Conservation (phyloP, 2,797 vertebrate genomes). For the Podarcis siculus region DNA sequence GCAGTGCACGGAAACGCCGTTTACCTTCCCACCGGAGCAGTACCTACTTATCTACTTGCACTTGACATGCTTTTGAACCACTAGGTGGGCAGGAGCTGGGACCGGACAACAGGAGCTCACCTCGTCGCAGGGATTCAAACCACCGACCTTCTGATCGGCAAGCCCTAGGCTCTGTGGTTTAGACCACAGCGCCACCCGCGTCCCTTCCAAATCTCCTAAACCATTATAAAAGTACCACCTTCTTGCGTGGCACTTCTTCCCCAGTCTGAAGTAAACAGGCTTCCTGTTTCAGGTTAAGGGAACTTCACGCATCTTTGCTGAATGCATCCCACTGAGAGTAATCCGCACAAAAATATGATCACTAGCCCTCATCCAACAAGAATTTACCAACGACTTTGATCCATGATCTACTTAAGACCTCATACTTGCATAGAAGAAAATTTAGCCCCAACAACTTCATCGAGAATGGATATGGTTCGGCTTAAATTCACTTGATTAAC, state of each 20-base stretch:
- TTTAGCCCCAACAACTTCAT: background rate
- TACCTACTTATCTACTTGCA: no score
- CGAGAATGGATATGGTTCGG: background rate
- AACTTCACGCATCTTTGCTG: background rate
- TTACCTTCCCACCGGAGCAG: no score
- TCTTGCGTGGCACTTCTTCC: background rate
- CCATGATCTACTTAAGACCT: background rate
- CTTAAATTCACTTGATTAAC: slow-evolving; percentile 18
- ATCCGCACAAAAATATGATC: background rate
- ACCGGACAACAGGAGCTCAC: no score
- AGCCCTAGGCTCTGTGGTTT: no score
- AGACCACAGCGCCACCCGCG: no score
- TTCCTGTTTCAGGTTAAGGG: slow-evolving; percentile 37
- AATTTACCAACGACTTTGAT: background rate
- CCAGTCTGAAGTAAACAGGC: slow-evolving; percentile 25
- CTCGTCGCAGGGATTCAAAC: no score
- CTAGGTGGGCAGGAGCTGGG: no score
- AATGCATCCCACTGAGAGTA: background rate
- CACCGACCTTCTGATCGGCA: no score
- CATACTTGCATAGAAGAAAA: background rate
- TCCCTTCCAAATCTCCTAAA: slow-evolving; percentile 24
- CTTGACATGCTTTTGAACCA: no score
- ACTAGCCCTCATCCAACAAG: background rate
- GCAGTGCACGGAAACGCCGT: no score
- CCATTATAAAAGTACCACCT: slow-evolving; percentile 22